phyloP scores from a whole-genome alignment of 2,113 vertebrate species.

The Cochlearius cochlearius region DNA sequence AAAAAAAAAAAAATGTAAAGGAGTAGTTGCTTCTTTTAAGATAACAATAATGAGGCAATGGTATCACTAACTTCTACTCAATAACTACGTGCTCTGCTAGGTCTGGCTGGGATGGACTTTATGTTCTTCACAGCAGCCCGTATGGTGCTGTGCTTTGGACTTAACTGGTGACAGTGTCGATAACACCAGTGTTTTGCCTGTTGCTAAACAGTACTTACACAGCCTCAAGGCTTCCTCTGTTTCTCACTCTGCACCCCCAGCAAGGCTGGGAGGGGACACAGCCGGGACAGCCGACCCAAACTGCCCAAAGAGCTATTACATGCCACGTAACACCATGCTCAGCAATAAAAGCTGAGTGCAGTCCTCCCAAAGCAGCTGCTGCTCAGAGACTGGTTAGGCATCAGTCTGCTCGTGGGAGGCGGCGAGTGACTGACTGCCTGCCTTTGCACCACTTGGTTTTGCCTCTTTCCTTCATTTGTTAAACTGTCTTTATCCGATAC shows the following conservation, averaged over 20 bases:
- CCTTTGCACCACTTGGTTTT: not conserved
- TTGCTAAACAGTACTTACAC: not conserved
- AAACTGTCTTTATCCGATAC: not conserved
- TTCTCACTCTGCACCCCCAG: not conserved
- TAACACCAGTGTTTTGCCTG: not conserved
- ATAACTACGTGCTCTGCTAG: not conserved
- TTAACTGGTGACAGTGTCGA: not conserved
- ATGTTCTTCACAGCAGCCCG: not conserved
- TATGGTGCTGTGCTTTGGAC: not conserved
- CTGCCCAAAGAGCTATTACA: not conserved
- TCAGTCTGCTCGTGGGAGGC: accelerated
- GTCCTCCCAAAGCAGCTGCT: not conserved
- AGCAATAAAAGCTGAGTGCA: not conserved
- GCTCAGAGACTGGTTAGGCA: not conserved
- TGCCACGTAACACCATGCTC: accelerated
- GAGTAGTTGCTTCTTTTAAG: not conserved
- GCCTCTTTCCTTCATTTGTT: not conserved
- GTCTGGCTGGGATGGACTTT: not conserved
- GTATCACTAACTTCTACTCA: not conserved
- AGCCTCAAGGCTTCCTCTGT: not conserved
- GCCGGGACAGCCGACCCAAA: accelerated
- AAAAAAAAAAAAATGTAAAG: not conserved
- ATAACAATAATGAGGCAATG: not conserved
- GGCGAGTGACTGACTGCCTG: not conserved
- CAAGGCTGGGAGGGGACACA: not conserved